phyloP scores from a whole-genome alignment of 2,797 vertebrate species.

The Orientallactaga sibirica region DNA sequence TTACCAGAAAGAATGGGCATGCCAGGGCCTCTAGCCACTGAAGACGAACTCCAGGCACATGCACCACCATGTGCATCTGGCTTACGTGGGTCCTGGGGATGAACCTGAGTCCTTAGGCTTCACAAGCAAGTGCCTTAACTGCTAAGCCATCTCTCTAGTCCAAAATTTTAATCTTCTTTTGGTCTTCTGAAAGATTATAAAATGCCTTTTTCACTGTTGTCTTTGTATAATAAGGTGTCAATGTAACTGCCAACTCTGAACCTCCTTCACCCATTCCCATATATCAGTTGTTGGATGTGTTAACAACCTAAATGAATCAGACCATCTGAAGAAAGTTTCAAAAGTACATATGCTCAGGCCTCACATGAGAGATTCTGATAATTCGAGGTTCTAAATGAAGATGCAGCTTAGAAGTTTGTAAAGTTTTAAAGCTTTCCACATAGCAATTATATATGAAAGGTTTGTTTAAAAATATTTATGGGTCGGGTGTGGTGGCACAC shows the following conservation, averaged over 20 bases:
- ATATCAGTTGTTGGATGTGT: not conserved
- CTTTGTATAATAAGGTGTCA: not conserved
- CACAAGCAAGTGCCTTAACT: no score
- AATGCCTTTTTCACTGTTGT: slow-evolving; percentile 9
- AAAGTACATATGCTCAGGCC: not conserved
- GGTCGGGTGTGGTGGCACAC: no score
- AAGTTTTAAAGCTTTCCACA: not conserved
- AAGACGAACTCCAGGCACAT: no score
- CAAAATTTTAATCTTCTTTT: slow-evolving; percentile 16
- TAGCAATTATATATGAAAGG: not conserved
- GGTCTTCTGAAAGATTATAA: slow-evolving; percentile 35
- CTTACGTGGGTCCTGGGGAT: no score
- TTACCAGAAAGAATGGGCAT: no score
- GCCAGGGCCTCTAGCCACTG: no score
- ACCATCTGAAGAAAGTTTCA: slow-evolving; percentile 46
- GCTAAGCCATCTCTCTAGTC: no score
- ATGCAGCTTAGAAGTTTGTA: not conserved
- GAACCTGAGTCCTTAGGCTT: no score
- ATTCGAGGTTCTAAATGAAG: not conserved
- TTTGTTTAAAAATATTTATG: not conserved
- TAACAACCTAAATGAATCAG: slow-evolving; percentile 30
- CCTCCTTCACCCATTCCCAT: not conserved
- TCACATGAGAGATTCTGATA: slow-evolving; percentile 19
- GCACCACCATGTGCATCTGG: not conserved
- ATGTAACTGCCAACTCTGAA: not conserved